Evolutionary conservation across 2,888 invertebrate species (phyloP).

Genomic region (Ornithoptera priamus): DNA sequence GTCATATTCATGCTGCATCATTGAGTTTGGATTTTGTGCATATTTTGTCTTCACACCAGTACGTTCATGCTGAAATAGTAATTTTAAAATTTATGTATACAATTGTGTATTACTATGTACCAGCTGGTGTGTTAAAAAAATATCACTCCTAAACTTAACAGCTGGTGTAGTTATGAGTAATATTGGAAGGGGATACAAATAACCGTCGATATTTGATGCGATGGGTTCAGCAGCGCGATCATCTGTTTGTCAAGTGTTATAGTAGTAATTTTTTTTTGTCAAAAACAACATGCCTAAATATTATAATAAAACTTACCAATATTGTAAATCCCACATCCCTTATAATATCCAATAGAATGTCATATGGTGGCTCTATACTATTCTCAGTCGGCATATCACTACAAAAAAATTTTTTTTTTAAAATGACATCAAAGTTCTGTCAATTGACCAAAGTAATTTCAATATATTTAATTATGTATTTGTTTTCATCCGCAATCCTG

Average conservation of each 20-base stretch:
- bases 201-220: too few species aligned
- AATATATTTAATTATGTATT: too few species aligned
- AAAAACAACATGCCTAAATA: neutral
- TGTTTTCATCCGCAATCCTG: too few species aligned
- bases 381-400: conserved; percentile 91
- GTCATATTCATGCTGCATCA: conserved; percentile 95
- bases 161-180: too few species aligned
- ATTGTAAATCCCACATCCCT: conserved; percentile 90
- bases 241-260: neutral
- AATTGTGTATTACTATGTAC: too few species aligned
- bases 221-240: too few species aligned
- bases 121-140: too few species aligned
- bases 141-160: too few species aligned
- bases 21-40: conserved; percentile 94
- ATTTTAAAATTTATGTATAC: neutral
- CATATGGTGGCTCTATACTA: conserved; percentile 96
- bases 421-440: neutral
- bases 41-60: conserved; percentile 91
- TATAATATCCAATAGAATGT: conserved; percentile 88
- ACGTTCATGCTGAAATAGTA: conserved; percentile 84
- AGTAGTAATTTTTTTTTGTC: neutral
- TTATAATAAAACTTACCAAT: conserved; percentile 72
- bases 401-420: conserved; percentile 39
- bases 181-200: too few species aligned
- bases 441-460: neutral